Evolutionary conservation across 2,888 invertebrate genomes (phyloP).

Genomic region (Caradrina clavipalpis): DNA sequence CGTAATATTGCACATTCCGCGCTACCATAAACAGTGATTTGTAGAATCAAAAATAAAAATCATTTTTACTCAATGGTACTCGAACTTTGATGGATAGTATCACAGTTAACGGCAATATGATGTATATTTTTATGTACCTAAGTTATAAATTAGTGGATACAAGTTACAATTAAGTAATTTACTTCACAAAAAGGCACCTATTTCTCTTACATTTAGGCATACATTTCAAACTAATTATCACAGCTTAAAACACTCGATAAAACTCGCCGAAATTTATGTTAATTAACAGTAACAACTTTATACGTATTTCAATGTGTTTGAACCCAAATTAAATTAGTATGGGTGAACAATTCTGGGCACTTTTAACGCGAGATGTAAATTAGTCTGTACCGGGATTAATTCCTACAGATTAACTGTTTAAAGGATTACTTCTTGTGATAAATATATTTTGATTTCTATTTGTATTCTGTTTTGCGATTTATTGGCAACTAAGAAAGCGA

Average conservation of each 20-base stretch:
- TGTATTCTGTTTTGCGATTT: neutral
- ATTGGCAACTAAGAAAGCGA: no score
- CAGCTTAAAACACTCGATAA: conserved; percentile 1
- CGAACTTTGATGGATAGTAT: no score
- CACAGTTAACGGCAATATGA: no score
- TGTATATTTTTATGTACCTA: no score
- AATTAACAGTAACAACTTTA: conserved; percentile 17
- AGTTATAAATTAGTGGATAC: no score
- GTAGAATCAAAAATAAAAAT: no score
- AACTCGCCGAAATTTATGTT: conserved; percentile 12
- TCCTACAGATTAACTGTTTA: conserved; percentile 24
- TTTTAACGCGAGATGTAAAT: conserved; percentile 34
- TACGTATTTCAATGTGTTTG: conserved; percentile 10
- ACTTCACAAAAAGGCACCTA: neutral
- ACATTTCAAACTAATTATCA: conserved; percentile 2
- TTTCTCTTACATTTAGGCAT: neutral
- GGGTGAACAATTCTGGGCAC: conserved; percentile 29
- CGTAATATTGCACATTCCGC: no score
- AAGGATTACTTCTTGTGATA: conserved; percentile 11
- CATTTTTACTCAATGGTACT: no score
- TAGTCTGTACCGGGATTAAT: conserved; percentile 18
- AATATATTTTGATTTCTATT: conserved; percentile 16
- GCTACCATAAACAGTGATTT: no score
- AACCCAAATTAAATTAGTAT: conserved; percentile 52
- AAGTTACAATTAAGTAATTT: neutral